These are phyloP conservation scores for Reinhardtius hippoglossoides DNA, from an alignment of 2,113 vertebrate genomes.

Conservation along the genomic window DNA sequence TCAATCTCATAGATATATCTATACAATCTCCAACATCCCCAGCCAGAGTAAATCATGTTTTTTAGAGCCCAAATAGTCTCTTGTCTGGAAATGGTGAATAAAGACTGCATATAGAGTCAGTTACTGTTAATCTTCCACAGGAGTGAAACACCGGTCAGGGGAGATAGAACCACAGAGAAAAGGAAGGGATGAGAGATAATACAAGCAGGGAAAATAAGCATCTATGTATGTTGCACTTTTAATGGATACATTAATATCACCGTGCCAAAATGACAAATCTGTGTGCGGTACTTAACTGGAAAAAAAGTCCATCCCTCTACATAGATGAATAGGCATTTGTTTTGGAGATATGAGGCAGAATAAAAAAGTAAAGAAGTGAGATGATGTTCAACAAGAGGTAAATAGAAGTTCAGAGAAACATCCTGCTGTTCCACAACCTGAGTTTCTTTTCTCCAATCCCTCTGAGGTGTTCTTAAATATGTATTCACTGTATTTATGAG, in stretches of 20 bases:
- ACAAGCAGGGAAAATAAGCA: conserved; percentile 3
- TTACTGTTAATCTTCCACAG: conserved; percentile 83
- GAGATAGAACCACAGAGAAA: background rate
- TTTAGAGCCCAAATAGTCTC: conserved; percentile 15
- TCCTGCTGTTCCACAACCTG: conserved; percentile 48
- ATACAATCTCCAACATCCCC: conserved; percentile 90
- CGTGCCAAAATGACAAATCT: conserved; percentile 37
- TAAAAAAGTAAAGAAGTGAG: conserved; percentile 60
- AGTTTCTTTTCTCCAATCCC: conserved; percentile 48
- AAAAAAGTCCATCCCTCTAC: conserved; percentile 38
- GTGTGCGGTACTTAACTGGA: conserved; percentile 10
- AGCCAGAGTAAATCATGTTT: conserved; percentile 78
- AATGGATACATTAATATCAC: conserved; percentile 35
- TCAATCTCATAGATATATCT: conserved; percentile 79
- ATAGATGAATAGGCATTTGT: conserved; percentile 31
- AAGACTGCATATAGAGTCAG: conserved; percentile 83
- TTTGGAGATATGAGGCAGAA: conserved; percentile 28
- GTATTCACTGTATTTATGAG: conserved; percentile 53
- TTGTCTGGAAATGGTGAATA: conserved; percentile 80
- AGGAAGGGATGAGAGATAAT: conserved; percentile 24
- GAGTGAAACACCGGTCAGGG: conserved; percentile 90
- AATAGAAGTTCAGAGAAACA: conserved; percentile 65
- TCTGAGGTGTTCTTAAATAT: conserved; percentile 55
- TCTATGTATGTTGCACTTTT: conserved; percentile 30
- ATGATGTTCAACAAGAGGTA: conserved; percentile 68